Evolutionary conservation across 1,140 invertebrate genomes (phyloP).

Genomic region (Bombus cullumanus): DNA sequence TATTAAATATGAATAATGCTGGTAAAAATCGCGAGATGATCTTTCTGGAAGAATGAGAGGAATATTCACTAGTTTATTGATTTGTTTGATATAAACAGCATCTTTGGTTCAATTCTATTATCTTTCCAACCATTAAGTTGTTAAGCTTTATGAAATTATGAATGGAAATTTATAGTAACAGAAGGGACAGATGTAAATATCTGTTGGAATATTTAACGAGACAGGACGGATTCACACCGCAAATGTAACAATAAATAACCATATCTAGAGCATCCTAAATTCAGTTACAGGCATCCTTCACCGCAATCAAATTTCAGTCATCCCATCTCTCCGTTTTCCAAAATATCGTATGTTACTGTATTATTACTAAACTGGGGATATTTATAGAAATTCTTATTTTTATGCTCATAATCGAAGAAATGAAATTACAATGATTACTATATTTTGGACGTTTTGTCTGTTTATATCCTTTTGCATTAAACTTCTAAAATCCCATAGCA

Average conservation of each 20-base stretch:
- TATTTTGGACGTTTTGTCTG: too few relatives aligned
- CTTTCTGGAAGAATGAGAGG: too few relatives aligned
- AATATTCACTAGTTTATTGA: not conserved
- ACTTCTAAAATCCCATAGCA: too few relatives aligned
- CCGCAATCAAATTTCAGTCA: not conserved
- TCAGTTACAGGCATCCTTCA: not conserved
- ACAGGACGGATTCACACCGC: not conserved
- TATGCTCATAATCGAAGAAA: not conserved
- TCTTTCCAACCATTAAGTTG: not conserved
- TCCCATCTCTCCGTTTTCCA: not conserved
- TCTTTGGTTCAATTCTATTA: not conserved
- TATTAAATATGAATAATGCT: too few relatives aligned
- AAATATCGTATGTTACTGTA: not conserved
- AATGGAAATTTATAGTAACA: not conserved
- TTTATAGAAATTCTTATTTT: not conserved
- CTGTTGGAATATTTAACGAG: not conserved
- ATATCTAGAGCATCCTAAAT: not conserved
- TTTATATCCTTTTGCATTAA: too few relatives aligned
- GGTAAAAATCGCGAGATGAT: too few relatives aligned
- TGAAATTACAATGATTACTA: too few relatives aligned
- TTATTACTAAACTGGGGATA: not conserved
- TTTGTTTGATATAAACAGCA: not conserved
- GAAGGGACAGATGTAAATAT: not conserved
- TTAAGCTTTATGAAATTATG: not conserved
- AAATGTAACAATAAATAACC: not conserved